Evolutionary conservation across 2,888 invertebrate species (phyloP).

Genomic region (Monopis laevigella): DNA sequence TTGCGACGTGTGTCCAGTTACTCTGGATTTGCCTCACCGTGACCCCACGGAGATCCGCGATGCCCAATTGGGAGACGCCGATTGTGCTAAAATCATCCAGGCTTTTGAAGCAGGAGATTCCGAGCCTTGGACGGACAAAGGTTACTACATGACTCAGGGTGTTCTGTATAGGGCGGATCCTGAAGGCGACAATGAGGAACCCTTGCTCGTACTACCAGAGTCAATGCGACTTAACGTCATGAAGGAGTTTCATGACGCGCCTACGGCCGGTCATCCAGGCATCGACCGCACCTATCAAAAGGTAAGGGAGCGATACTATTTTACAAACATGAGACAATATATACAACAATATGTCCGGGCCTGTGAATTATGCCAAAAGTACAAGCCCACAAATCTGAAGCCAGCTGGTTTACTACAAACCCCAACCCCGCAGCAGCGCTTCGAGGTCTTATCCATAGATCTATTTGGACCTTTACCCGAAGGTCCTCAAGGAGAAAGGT

Average conservation of each 20-base stretch:
- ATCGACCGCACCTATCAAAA: conserved; percentile 14
- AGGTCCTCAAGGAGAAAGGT: conserved; percentile 18
- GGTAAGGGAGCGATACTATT: conserved; percentile 19
- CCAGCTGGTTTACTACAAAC: conserved; percentile 28
- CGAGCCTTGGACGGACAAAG: conserved; percentile 11
- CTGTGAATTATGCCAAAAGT: conserved; percentile 25
- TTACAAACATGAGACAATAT: conserved; percentile 20
- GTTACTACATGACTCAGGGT: conserved; percentile 11
- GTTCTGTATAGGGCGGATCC: conserved; percentile 10
- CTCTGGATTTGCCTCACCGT: conserved; percentile 17
- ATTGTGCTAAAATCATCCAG: conserved; percentile 19
- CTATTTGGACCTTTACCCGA: conserved; percentile 24
- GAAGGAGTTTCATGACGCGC: conserved; percentile 18
- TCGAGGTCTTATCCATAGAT: conserved; percentile 25
- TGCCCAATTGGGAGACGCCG: conserved; percentile 20
- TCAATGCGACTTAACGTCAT: conserved; percentile 15
- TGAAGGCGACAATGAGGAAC: conserved; percentile 7
- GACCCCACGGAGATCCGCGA: conserved; percentile 15
- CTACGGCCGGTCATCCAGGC: conserved; percentile 21
- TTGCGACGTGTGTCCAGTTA: conserved; percentile 19
- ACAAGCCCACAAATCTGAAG: conserved; percentile 26
- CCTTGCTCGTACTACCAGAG: conserved; percentile 11
- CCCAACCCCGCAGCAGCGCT: conserved; percentile 18
- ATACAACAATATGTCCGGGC: conserved; percentile 19
- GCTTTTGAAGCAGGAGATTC: conserved; percentile 18